These are phyloP conservation scores for Calidris pygmaea DNA, from an alignment of 2,113 vertebrate genomes.

Conservation along the genomic window DNA sequence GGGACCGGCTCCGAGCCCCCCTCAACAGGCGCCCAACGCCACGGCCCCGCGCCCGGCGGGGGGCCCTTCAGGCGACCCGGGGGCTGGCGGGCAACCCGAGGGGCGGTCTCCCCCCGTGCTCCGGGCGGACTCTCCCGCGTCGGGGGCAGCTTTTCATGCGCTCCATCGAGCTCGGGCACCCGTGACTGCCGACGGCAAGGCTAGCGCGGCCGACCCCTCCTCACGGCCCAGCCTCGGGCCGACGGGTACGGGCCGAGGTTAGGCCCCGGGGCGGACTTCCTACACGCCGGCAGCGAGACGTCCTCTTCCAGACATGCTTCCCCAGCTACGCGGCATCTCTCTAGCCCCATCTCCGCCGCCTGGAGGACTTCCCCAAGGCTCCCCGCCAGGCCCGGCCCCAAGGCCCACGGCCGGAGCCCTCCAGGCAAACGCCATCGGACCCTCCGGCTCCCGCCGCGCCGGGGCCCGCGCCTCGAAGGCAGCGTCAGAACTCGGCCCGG, in stretches of 20 bases:
- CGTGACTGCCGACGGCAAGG: rapidly evolving
- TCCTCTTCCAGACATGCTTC: rapidly evolving
- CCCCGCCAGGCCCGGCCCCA: not conserved
- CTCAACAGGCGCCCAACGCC: rapidly evolving
- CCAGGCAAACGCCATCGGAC: rapidly evolving
- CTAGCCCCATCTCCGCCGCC: not conserved
- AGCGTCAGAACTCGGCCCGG: not conserved
- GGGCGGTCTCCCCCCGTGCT: no score
- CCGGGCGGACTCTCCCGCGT: not conserved
- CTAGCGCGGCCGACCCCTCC: rapidly evolving
- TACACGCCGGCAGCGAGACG: not conserved
- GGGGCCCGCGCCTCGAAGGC: not conserved
- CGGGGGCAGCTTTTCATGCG: no score
- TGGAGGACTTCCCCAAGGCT: no score
- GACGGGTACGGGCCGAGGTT: rapidly evolving
- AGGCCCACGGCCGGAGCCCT: no score
- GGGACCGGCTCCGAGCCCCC: not conserved
- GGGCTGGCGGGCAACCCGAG: no score
- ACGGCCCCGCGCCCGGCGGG: no score
- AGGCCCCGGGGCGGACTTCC: no score
- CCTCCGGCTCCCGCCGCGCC: not conserved
- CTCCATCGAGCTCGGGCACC: not conserved
- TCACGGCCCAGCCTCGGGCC: not conserved
- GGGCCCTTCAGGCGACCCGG: no score
- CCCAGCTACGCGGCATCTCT: not conserved